Evolutionary conservation across 2,797 vertebrate species (phyloP), one percentile per base, ranked within the genome.

Genomic region (Sebastiscus albofasciatus): DNA sequence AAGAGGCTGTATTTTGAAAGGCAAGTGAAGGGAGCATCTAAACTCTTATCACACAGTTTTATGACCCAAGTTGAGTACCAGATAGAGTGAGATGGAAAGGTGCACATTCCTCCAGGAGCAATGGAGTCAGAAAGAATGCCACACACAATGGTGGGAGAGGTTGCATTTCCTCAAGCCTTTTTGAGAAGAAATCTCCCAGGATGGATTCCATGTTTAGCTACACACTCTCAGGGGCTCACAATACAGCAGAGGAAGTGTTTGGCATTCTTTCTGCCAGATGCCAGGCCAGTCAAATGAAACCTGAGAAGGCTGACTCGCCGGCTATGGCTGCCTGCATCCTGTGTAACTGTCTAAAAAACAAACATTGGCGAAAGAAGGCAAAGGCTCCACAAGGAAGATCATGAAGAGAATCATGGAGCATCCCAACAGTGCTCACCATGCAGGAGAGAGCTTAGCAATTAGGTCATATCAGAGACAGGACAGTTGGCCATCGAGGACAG

Each of bases 231-330:
- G 36, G 67, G 27, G 49, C 59, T 64, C 27, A 42, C 77, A 75
- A 58, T 85, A 68, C 62, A 77, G n/a, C 39, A 52, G 55, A 64
- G 71, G 22, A 70, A 70, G 80, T 79, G 71, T 83, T 85, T 75
- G 71, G 72, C 42, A 80, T 75, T 75, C 54, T 62, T 46, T 75
- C 54, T 83, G 71, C 29, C 64, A 72, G 67, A 81, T 72, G 42
- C 67, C 58, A 85, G 74, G 52, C 34, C 75, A 79, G 80, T 79
- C 75, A 70, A 22, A 80, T 83, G 74, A 80, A 87, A 85, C 71
- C 16, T 31, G 61, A 59, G 46, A 39, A 24, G 61, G 62, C 70
- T 75, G 61, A 77, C 62, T 78, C 61, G 59, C 52, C 3, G 36
- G 55, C 61, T 39, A 31, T 59, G 77, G 52, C 61, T 84, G 68